Percentiles rank a stretch among this genome's conserved stretches.
These are phyloP conservation scores for Philypnodon macrostomus DNA, from an alignment of 2,797 vertebrate genomes.

Conservation along the genomic window DNA sequence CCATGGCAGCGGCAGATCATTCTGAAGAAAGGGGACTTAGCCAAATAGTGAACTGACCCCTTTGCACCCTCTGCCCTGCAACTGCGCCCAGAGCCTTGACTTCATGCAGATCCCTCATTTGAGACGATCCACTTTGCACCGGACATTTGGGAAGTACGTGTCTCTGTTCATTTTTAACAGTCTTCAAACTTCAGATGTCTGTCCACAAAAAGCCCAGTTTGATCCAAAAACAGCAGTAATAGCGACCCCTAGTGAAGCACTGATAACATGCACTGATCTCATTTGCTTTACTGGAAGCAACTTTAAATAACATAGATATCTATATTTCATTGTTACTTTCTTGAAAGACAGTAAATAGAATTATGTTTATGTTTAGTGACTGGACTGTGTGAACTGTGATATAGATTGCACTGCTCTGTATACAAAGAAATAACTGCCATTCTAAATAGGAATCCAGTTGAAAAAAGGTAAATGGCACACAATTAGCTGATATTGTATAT, in stretches of 20 bases:
- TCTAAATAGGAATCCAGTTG: too few species aligned
- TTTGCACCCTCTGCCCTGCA: constrained; percentile 6
- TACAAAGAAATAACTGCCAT: too few species aligned
- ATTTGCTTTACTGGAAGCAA: constrained; percentile 25
- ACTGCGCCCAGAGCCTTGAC: constrained; percentile 35
- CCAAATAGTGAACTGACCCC: constrained; percentile 82
- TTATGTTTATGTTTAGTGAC: constrained; percentile 12
- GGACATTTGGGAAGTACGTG: constrained; percentile 5
- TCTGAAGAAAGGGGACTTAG: constrained; percentile 94
- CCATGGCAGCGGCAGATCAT: constrained; percentile 98
- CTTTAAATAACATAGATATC: too few species aligned
- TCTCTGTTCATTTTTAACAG: constrained; percentile 20
- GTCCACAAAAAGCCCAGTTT: constrained; percentile 31
- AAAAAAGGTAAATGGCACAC: too few species aligned
- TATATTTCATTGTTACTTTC: constrained; percentile 17
- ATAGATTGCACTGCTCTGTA: too few species aligned
- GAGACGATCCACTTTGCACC: constrained; percentile 15
- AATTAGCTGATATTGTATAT: too few species aligned
- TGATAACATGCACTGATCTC: constrained; percentile 43
- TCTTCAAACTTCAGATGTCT: constrained; percentile 23
- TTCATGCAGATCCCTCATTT: constrained; percentile 24
- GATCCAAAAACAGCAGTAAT: constrained; percentile 17
- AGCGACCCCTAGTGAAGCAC: constrained; percentile 33
- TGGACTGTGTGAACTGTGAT: too few species aligned
- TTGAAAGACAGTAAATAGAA: constrained; percentile 35